A percentile compares a stretch with the other conserved stretches of the same genome.
Conservation (phyloP, 2,113 vertebrate genomes). For the Telmatochromis brichardi region DNA sequence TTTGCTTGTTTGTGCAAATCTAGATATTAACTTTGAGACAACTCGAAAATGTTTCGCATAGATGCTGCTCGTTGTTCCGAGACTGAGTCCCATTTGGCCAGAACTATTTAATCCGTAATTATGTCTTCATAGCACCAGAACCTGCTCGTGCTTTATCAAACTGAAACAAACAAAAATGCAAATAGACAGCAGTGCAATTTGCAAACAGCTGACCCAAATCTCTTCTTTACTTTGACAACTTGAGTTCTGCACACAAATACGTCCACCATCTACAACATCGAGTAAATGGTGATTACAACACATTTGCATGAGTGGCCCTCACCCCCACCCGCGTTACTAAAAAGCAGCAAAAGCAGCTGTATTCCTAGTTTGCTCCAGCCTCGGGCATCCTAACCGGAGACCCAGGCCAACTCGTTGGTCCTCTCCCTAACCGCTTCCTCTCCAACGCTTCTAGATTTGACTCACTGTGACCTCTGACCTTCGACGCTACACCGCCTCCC, state of each 20-base stretch:
- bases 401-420: conserved; percentile 54
- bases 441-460: conserved; percentile 60
- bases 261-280: conserved; percentile 18
- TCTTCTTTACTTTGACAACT: conserved; percentile 3
- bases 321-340: conserved; percentile 35
- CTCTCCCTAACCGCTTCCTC: conserved; percentile 62
- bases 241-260: conserved; percentile 12
- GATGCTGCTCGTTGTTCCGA: not conserved
- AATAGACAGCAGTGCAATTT: not conserved
- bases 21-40: not conserved
- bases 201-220: not conserved
- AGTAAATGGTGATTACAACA: conserved; percentile 36
- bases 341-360: conserved; percentile 40
- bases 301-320: conserved; percentile 62
- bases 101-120: not conserved
- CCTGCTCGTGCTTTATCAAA: not conserved
- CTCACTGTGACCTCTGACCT: conserved; percentile 71
- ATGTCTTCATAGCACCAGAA: not conserved
- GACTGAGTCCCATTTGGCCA: not conserved
- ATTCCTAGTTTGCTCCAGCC: conserved; percentile 59
- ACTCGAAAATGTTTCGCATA: not conserved
- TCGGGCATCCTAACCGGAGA: conserved; percentile 58
- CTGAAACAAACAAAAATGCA: not conserved
- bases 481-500: conserved; percentile 61
- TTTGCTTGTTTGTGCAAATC: not conserved